These are phyloP conservation scores for Cepphus grylle DNA, from an alignment of 2,113 vertebrate species.

Conservation along the genomic window DNA sequence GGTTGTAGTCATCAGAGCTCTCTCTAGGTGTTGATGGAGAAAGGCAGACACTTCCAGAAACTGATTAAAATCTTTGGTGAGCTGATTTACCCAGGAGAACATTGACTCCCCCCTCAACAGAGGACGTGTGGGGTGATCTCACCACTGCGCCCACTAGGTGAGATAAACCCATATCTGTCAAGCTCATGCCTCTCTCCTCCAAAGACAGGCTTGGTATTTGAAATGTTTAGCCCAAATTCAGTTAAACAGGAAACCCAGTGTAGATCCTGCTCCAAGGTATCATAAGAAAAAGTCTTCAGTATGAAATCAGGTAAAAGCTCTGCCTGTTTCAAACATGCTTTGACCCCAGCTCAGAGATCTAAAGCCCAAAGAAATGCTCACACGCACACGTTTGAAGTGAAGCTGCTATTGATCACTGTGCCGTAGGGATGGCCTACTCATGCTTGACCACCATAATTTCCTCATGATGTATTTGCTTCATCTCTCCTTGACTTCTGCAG, in stretches of 20 bases:
- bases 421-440: not conserved
- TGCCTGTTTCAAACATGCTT: not conserved
- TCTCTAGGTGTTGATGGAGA: not conserved
- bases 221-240: not conserved
- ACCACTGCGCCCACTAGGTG: not conserved
- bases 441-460: conserved; percentile 14
- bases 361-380: not conserved
- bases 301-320: not conserved
- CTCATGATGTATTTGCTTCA: not conserved
- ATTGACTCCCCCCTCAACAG: rapidly evolving
- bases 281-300: not conserved
- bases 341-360: not conserved
- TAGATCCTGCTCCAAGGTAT: not conserved
- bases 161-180: not conserved
- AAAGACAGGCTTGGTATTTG: not conserved
- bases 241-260: not conserved
- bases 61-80: rapidly evolving
- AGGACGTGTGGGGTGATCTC: rapidly evolving
- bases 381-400: not conserved
- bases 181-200: not conserved
- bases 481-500: conserved; percentile 8
- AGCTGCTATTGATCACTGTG: not conserved
- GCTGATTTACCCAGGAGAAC: not conserved
- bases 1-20: not conserved
- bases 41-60: not conserved